These are phyloP conservation scores for Homalodisca vitripennis DNA, from an alignment of 1,140 invertebrate genomes.

Conservation along the genomic window DNA sequence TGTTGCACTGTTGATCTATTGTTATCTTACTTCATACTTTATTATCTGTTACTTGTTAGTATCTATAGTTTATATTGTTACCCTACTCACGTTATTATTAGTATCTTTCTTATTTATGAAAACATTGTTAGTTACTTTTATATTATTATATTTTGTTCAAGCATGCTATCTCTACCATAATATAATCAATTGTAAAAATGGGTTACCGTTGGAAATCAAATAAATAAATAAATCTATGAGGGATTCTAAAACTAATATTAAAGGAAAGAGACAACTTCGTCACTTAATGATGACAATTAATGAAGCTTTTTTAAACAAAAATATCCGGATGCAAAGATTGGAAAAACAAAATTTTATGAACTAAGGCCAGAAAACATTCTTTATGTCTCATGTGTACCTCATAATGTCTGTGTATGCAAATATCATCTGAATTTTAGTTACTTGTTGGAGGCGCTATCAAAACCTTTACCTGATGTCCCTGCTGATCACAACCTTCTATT, in stretches of 20 bases:
- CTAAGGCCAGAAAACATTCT: slow-evolving; percentile 18
- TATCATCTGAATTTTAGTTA: slow-evolving; percentile 16
- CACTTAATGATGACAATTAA: slow-evolving; percentile 6
- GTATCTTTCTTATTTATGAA: too few species aligned
- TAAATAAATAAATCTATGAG: slow-evolving; percentile 9
- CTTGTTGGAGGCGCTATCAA: background rate
- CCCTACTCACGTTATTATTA: too few species aligned
- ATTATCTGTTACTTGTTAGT: too few species aligned
- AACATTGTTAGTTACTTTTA: too few species aligned
- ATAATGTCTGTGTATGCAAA: slow-evolving; percentile 18
- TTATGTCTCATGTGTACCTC: slow-evolving; percentile 3
- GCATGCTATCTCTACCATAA: too few species aligned
- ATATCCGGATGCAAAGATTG: slow-evolving; percentile 10
- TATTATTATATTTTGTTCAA: too few species aligned
- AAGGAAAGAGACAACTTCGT: slow-evolving; percentile 5
- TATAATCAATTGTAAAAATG: too few species aligned
- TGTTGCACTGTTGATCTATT: too few species aligned
- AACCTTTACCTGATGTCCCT: slow-evolving; percentile 14
- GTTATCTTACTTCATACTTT: too few species aligned
- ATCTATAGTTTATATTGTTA: too few species aligned
- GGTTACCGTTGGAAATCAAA: too few species aligned
- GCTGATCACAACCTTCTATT: slow-evolving; percentile 8
- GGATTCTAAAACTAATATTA: background rate
- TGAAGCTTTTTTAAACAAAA: slow-evolving; percentile 5
- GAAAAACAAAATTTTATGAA: background rate